Percentiles rank a stretch among this genome's conserved stretches.
Evolutionary conservation across 2,888 invertebrate species (phyloP).

Genomic region (Augochlorella aurata): DNA sequence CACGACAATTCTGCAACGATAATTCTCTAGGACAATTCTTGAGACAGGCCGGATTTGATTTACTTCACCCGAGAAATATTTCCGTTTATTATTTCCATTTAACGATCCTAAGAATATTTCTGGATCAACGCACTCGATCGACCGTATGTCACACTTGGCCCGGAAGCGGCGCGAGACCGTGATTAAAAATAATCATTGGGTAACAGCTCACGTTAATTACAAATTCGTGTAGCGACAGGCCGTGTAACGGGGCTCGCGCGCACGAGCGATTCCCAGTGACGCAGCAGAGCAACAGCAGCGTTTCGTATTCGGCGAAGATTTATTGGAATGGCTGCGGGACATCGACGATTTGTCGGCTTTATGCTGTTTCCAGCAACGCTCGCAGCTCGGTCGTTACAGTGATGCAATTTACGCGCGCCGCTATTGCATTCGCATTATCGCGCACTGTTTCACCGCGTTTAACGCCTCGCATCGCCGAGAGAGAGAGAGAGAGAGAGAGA

Average conservation of each 20-base stretch:
- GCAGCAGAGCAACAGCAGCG: neutral
- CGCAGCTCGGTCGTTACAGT: constrained; percentile 24
- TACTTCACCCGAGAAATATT: too few species aligned
- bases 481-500: neutral
- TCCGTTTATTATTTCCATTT: too few species aligned
- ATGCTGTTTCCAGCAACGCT: constrained; percentile 34
- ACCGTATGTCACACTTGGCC: neutral
- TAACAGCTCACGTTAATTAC: constrained; percentile 19
- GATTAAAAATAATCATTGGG: neutral
- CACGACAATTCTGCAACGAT: too few species aligned
- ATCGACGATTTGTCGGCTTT: constrained; percentile 41
- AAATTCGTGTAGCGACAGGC: constrained; percentile 5
- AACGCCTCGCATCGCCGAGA: neutral
- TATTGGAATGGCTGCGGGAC: constrained; percentile 29
- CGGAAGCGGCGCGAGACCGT: neutral
- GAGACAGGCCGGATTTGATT: too few species aligned
- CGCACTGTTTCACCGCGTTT: constrained; percentile 17
- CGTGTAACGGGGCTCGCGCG: too few species aligned
- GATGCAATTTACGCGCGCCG: constrained; percentile 49
- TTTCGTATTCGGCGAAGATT: constrained; percentile 23
- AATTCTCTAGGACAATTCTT: too few species aligned
- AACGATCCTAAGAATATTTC: too few species aligned
- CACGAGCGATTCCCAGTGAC: neutral
- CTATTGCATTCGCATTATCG: constrained; percentile 47
- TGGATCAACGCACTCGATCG: neutral